Evolutionary conservation across 1,140 invertebrate genomes (phyloP).

Genomic region (Cydia strobilella): DNA sequence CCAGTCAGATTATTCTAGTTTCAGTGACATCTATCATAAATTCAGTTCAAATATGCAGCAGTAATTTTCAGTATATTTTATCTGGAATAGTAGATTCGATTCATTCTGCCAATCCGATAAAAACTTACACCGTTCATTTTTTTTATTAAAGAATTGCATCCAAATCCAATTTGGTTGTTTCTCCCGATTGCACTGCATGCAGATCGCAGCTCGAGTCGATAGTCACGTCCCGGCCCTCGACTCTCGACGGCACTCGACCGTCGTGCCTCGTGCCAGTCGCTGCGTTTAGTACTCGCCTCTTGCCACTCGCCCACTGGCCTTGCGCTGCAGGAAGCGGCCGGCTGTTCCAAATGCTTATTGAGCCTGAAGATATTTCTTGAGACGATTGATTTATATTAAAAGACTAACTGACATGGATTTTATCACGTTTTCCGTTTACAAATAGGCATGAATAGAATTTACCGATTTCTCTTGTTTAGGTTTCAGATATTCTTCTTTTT

Average conservation of each 20-base stretch:
- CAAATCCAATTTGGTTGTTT: conserved; percentile 17
- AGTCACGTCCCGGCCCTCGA: conserved; percentile 68
- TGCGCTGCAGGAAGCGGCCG: conserved; percentile 22
- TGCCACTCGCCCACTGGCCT: conserved; percentile 26
- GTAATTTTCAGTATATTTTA: background rate
- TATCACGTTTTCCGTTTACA: no score
- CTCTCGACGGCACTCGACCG: conserved; percentile 58
- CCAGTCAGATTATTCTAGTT: no score
- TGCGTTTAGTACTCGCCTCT: conserved; percentile 44
- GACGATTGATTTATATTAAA: no score
- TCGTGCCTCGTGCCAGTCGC: conserved; percentile 40
- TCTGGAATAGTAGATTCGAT: background rate
- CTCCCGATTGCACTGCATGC: conserved; percentile 34
- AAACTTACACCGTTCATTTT: conserved; percentile 3
- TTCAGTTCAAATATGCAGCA: background rate
- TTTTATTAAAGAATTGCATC: background rate
- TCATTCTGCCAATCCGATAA: conserved; percentile 6
- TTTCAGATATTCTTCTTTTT: no score
- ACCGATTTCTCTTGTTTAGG: no score
- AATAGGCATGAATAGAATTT: no score
- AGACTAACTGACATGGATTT: no score
- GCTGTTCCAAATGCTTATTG: background rate
- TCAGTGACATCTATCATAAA: no score
- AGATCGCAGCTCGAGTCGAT: conserved; percentile 49
- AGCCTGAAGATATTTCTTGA: no score